Base-by-base conservation (phyloP, 2,888 invertebrate genomes). In the Salpingus planirostris region DNA sequence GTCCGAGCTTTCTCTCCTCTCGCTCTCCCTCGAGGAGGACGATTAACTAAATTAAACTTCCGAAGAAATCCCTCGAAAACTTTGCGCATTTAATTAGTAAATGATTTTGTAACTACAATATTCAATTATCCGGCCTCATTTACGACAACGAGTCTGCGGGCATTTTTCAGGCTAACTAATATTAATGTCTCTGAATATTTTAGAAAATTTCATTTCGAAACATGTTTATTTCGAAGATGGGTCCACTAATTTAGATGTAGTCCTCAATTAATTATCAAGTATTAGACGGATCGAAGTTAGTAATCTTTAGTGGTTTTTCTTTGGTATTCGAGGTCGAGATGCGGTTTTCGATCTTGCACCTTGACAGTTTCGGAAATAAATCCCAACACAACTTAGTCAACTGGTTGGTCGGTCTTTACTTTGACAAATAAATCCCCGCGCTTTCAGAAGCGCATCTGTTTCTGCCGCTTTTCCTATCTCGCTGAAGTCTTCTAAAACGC, bases 11-110 rank as follows among this genome's bases (percentile, higher is more conserved):
- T 49, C 46, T 41, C 46, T n/a, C n/a, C n/a, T n/a, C n/a, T n/a
- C n/a, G n/a, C n/a, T n/a, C n/a, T n/a, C n/a, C n/a, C n/a, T n/a
- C n/a, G n/a, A n/a, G n/a, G n/a, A n/a, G 40, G 46, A 41, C 46
- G 49, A 50, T 51, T 52, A 51, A 52, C 47, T 47, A 46, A 51
- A 49, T 51, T 50, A 50, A 52, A 50, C 46, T 50, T 48, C 38
- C 43, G 31, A 40, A 45, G 47, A 46, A 47, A 50, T 50, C 43
- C 47, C 26, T 18, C 32, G 38, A 31, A 42, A 47, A 46, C 37
- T 45, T 47, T 44, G 26, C 33, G 27, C 41, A 42, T 44, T 46
- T 47, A 47, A 38, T 50, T 46, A 46, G 40, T 42, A 44, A 50
- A 44, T 46, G 43, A 46, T 45, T 46, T 39, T 24, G 39, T 36